Base-by-base conservation (phyloP, 2,113 vertebrate genomes). In the Siphamia tubifer region DNA sequence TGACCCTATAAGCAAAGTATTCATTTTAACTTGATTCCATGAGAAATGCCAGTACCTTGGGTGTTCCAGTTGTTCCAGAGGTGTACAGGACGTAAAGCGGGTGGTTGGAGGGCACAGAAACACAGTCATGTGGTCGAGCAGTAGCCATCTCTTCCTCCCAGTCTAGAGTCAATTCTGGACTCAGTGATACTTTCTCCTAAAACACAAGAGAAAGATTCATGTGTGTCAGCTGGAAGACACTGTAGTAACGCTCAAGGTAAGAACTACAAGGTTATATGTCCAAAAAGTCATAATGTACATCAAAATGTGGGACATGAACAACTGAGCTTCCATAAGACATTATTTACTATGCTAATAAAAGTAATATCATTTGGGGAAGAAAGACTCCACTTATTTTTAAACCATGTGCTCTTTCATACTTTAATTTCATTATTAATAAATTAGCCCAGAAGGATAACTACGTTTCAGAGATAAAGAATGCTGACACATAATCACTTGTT, bases 41-140 rank as follows among this genome's bases (percentile, higher is more conserved):
- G 17, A 35, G 38, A 8, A 0, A 9, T 6, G 24, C 11, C 19
- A 2, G 48, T 90, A 98, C 96, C 96, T 99, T 99, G 6, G 97
- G 98, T 0, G 93, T 82, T 2, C 98, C 98, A 0, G 96, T 99
- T 52, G 97, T 99, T 47, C 96, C 97, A 4, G 98, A 99, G 2
- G 97, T 99, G 73, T 99, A 98, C 11, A 99, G 94, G 84, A 99
- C 92, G 34, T 99, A 99, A 25, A 99, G 90, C 0, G 96, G 98
- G 53, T 99, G 96, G 56, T 94, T 90, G 11, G 96, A 95, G 34
- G 94, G 86, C 24, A 99, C 79, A 0, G 95, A 65, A 12, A 97
- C 91, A 60, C 96, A 98, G 38, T 95, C 92, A 3, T 93, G 95
- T 1, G 80, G 87, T 1, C 58, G 80, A 48, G 96, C 94, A 40